Percentiles rank a stretch among this genome's conserved stretches.
phyloP scores from a whole-genome alignment of 2,113 vertebrate genomes.

The Oryzias woworae region DNA sequence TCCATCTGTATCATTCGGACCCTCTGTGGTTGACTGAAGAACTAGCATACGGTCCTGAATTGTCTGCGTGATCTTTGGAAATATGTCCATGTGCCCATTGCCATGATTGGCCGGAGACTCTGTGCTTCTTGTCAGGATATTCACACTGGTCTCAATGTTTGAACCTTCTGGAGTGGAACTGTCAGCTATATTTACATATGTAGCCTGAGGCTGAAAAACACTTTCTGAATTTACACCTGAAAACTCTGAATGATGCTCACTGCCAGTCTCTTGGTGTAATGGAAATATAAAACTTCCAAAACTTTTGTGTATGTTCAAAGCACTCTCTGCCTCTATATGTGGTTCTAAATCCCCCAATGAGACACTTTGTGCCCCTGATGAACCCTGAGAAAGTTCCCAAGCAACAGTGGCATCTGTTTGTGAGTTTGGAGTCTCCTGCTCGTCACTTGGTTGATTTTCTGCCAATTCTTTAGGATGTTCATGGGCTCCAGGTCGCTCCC shows the following conservation, averaged over 20 bases:
- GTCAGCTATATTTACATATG: slow-evolving; percentile 11
- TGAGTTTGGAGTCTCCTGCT: slow-evolving; percentile 37
- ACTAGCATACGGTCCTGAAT: background rate
- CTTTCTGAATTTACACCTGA: slow-evolving; percentile 14
- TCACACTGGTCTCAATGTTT: background rate
- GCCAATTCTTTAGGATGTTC: slow-evolving; percentile 51
- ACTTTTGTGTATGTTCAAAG: slow-evolving; percentile 1
- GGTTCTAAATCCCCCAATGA: slow-evolving; percentile 19
- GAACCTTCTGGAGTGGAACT: background rate
- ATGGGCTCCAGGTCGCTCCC: slow-evolving; percentile 60
- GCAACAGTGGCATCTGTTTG: slow-evolving; percentile 37
- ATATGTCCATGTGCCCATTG: background rate
- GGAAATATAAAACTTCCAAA: slow-evolving; percentile 23
- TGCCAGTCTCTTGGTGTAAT: slow-evolving; percentile 10
- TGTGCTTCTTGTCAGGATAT: slow-evolving; percentile 1
- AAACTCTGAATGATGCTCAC: slow-evolving; percentile 9
- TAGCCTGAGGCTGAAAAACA: background rate
- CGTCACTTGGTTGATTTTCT: slow-evolving; percentile 26
- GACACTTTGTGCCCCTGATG: slow-evolving; percentile 9
- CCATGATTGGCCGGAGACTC: slow-evolving; percentile 22
- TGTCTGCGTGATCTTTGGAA: slow-evolving; percentile 1
- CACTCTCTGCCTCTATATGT: slow-evolving; percentile 21
- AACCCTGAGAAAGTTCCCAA: slow-evolving; percentile 17
- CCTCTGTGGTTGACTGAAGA: slow-evolving; percentile 6
- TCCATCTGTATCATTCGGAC: slow-evolving; percentile 1